Conservation (phyloP, 2,797 vertebrate genomes). For the Brachymystax lenok region DNA sequence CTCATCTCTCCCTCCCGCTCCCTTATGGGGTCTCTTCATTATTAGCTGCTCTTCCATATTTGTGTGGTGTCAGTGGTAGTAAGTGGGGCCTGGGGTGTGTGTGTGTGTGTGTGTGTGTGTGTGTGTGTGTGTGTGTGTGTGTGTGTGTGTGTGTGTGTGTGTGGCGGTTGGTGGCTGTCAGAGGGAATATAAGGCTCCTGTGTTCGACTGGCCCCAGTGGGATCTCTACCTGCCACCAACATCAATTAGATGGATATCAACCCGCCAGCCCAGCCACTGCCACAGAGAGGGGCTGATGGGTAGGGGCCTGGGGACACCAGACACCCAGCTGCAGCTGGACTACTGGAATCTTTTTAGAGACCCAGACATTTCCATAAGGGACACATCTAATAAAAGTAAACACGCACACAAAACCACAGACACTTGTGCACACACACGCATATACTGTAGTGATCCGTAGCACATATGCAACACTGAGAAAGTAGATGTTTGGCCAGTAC, state of each 20-base stretch:
- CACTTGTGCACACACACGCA: background rate
- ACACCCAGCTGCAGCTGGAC: background rate
- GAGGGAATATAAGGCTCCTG: constrained; percentile 36
- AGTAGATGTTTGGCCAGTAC: too few relatives aligned
- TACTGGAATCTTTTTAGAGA: background rate
- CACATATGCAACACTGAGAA: too few relatives aligned
- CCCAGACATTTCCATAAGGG: background rate
- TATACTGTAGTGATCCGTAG: too few relatives aligned
- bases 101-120: constrained; percentile 42
- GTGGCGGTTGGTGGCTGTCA: constrained; percentile 48
- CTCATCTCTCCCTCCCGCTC: constrained; percentile 43
- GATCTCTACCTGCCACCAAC: constrained; percentile 48
- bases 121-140: constrained; percentile 38
- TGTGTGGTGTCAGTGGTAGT: constrained; percentile 69
- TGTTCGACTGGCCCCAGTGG: constrained; percentile 32
- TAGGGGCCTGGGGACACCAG: constrained; percentile 14
- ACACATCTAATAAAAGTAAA: background rate
- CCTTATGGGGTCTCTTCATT: constrained; percentile 53
- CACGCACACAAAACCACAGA: constrained; percentile 7
- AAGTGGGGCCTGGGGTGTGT: constrained; percentile 54
- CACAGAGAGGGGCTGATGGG: constrained; percentile 17
- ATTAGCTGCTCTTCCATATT: constrained; percentile 60
- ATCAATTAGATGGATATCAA: constrained; percentile 53
- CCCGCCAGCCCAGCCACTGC: constrained; percentile 37
- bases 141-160: constrained; percentile 29